Percentiles rank a stretch among this genome's conserved stretches.
These are phyloP conservation scores for Brachionus paranguensis DNA, from an alignment of 1,140 invertebrate species.

Conservation along the genomic window DNA sequence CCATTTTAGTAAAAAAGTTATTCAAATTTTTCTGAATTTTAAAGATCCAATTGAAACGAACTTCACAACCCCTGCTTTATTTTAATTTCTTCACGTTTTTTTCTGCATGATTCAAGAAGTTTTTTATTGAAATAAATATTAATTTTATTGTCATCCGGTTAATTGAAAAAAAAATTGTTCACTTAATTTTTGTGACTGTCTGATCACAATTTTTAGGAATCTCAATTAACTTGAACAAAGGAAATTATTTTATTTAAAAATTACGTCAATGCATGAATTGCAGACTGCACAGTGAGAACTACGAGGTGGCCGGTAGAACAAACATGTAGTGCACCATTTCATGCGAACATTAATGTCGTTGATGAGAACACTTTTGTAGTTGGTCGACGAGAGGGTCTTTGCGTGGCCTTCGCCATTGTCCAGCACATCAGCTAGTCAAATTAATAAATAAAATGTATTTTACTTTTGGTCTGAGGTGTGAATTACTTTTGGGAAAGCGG, in stretches of 20 bases:
- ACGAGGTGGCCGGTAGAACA: constrained; percentile 93
- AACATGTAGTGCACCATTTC: constrained; percentile 67
- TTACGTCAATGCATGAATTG: constrained; percentile 86
- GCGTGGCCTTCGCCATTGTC: neutral
- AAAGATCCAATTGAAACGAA: no score
- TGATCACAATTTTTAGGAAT: no score
- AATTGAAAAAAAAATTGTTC: no score
- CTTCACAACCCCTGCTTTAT: no score
- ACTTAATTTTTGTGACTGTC: no score
- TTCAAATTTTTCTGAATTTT: no score
- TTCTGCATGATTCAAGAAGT: no score
- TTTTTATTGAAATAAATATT: no score
- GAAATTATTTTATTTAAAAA: neutral
- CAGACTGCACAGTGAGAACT: constrained; percentile 98
- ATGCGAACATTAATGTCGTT: constrained; percentile 30
- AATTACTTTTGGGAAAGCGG: constrained; percentile 9
- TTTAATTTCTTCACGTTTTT: no score
- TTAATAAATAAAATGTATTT: neutral
- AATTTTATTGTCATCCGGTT: no score
- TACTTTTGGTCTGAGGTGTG: neutral
- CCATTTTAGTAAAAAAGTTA: no score
- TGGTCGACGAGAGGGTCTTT: neutral
- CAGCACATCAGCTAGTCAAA: neutral
- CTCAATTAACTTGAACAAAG: no score
- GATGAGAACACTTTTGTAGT: constrained; percentile 28